phyloP scores from a whole-genome alignment of 2,113 vertebrate genomes.

The Hippocampus abdominalis region DNA sequence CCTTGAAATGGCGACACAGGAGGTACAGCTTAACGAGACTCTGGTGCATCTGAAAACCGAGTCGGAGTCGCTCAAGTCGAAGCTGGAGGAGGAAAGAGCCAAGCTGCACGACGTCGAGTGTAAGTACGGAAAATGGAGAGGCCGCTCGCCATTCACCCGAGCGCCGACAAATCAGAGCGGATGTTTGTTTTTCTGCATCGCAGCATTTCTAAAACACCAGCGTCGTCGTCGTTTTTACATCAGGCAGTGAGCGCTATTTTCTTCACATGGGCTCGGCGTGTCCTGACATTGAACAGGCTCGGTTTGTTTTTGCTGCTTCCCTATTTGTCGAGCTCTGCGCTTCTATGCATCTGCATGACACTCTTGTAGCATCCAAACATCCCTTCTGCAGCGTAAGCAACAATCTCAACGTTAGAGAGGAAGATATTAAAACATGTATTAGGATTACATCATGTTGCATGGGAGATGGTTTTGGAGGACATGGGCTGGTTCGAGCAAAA shows the following conservation, averaged over 20 bases:
- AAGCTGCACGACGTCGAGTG: conserved; percentile 98
- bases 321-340: conserved; percentile 34
- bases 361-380: conserved; percentile 14
- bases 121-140: conserved; percentile 76
- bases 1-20: conserved; percentile 92
- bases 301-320: conserved; percentile 26
- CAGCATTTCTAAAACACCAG: not conserved
- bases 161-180: not conserved
- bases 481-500: not conserved
- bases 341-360: conserved; percentile 14
- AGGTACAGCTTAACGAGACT: conserved; percentile 88
- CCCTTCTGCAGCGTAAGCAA: not conserved
- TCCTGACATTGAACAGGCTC: conserved; percentile 8
- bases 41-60: conserved; percentile 86
- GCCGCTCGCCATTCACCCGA: conserved; percentile 23
- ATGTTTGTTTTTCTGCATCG: conserved; percentile 1
- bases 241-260: no score
- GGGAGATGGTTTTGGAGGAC: not conserved
- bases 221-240: not conserved
- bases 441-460: not conserved
- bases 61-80: conserved; percentile 90
- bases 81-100: conserved; percentile 94
- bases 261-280: not conserved
- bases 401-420: not conserved
- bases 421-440: not conserved